These are phyloP conservation scores for Mizuhopecten yessoensis DNA, from an alignment of 1,140 invertebrate genomes.

Conservation along the genomic window DNA sequence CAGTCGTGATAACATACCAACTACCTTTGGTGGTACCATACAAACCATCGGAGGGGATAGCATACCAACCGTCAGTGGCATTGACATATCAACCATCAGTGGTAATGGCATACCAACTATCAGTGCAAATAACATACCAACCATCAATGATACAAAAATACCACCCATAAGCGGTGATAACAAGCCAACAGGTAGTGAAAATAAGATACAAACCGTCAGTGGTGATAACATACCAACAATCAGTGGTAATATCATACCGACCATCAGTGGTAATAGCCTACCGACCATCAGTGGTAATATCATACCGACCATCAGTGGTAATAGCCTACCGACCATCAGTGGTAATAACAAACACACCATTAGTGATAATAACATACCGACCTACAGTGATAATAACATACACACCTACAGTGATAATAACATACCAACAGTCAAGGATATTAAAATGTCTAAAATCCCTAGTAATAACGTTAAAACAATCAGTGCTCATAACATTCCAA, in stretches of 20 bases:
- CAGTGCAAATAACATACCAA: not conserved
- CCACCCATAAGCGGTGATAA: no score
- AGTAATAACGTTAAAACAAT: no score
- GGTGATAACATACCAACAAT: not conserved
- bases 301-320: not conserved
- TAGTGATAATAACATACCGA: not conserved
- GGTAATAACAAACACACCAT: not conserved
- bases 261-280: not conserved
- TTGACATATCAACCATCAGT: not conserved
- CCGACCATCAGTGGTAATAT: not conserved
- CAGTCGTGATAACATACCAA: not conserved
- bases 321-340: not conserved
- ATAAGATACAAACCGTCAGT: not conserved
- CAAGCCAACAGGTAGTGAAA: no score
- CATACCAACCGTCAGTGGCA: not conserved
- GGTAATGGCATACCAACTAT: not conserved
- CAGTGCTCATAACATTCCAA: no score
- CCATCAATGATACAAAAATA: not conserved
- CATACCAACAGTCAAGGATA: no score
- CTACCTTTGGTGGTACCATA: not conserved
- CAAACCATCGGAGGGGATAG: not conserved
- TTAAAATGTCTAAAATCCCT: no score
- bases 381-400: not conserved
- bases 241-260: not conserved
- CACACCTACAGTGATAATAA: not conserved